These are phyloP conservation scores for Trachelus tabidus DNA, from an alignment of 2,888 invertebrate genomes.

Conservation along the genomic window DNA sequence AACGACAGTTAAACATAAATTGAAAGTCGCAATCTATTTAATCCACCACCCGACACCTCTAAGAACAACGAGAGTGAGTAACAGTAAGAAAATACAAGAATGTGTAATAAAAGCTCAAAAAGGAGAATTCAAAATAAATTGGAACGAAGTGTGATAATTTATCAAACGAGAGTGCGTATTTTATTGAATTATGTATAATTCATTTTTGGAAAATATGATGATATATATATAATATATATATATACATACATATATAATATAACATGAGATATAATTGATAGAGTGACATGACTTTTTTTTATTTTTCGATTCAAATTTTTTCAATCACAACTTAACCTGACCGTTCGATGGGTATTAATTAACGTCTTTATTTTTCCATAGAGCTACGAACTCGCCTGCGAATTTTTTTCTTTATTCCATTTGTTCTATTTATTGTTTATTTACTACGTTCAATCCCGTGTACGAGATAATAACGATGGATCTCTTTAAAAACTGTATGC, in stretches of 20 bases:
- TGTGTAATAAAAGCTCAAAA: too few species aligned
- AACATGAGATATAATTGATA: slow-evolving; percentile 62
- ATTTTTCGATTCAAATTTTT: slow-evolving; percentile 10
- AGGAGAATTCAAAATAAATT: too few species aligned
- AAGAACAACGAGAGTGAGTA: too few species aligned
- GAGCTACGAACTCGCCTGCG: not conserved
- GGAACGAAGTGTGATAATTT: too few species aligned
- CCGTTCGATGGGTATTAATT: not conserved
- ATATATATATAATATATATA: slow-evolving; percentile 44
- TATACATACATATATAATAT: slow-evolving; percentile 58
- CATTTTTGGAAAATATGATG: slow-evolving; percentile 63
- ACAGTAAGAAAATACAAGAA: too few species aligned
- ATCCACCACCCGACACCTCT: too few species aligned
- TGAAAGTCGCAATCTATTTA: not conserved
- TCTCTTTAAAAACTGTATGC: not conserved
- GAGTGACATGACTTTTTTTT: slow-evolving; percentile 56
- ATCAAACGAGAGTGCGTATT: slow-evolving; percentile 25
- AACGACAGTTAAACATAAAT: slow-evolving; percentile 19
- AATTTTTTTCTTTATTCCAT: not conserved
- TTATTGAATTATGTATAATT: slow-evolving; percentile 63
- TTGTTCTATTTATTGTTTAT: not conserved
- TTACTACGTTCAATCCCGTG: not conserved
- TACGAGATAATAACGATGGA: not conserved
- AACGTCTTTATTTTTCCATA: not conserved
- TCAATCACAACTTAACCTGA: not conserved